Conservation (phyloP, 2,888 invertebrate species). For the Catocala sponsa region DNA sequence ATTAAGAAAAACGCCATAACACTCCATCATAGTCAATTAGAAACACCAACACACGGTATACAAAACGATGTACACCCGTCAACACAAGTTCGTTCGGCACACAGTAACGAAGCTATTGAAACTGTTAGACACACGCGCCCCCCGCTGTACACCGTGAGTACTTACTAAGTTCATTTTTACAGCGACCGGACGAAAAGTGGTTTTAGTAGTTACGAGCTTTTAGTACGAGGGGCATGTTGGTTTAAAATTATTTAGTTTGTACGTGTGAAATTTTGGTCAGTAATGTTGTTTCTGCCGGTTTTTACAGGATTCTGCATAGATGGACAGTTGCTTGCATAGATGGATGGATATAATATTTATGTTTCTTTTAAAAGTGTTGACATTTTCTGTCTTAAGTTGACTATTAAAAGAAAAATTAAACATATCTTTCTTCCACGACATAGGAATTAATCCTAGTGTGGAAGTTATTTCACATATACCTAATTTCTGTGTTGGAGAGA, state of each 20-base stretch:
- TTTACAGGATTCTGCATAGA: no score
- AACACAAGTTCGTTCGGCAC: constrained; percentile 15
- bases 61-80: constrained; percentile 25
- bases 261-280: not conserved
- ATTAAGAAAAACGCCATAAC: not conserved
- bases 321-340: no score
- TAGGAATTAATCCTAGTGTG: no score
- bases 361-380: no score
- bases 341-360: no score
- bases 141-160: constrained; percentile 27
- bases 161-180: constrained; percentile 46
- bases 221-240: constrained; percentile 9
- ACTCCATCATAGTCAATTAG: constrained; percentile 35
- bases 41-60: constrained; percentile 23
- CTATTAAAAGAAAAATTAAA: no score
- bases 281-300: no score
- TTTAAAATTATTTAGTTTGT: constrained; percentile 11
- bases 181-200: constrained; percentile 22
- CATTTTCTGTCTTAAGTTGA: no score
- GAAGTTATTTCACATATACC: no score
- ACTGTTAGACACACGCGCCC: constrained; percentile 42
- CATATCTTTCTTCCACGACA: no score
- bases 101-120: constrained; percentile 26
- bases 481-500: no score
- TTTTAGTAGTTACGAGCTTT: constrained; percentile 20